Evolutionary conservation across 2,888 invertebrate genomes (phyloP), one percentile per base, ranked within the genome.

Genomic region (Erannis defoliaria): DNA sequence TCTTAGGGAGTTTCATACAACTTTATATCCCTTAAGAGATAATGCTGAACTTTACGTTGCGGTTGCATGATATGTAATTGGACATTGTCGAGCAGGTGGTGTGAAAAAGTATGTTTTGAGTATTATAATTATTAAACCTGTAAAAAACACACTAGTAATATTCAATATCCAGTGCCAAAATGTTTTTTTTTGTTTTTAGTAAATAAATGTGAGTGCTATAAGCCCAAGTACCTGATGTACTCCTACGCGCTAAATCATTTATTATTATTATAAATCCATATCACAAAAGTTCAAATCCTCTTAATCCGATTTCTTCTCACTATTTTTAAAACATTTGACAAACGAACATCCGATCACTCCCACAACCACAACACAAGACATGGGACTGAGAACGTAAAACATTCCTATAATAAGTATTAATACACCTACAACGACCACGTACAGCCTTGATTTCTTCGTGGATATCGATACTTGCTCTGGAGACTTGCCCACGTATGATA

Each of bases 401-500:
- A 83, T 70, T n/a, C 83, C 77, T 63, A 84, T 74, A 10, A 82
- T 68, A 38, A 86, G 65, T 55, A 83, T 68, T 3, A 82, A 66
- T 53, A 83, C 72, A 14, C 82, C 80, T 54, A 83, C 72, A 38
- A 78, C 64, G 10, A 78, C 55, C 46, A 78, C 51, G 53, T 77
- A 80, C 0, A 74, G 54, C 64, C 73, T 82, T 5, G 77, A 70
- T 14, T 66, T 66, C 31, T 65, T 74, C 23, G 72, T 69, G 2
- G 78, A 72, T 50, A 84, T 70, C 10, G 73, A 73, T 14, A 84
- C 71, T 72, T 73, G 69, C 61, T 86, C 81, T 45, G 88, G 83
- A 57, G 74, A 69, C 58, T 80, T 77, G 53, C 80, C 78, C 59
- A 87, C 72, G 66, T 80, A 78, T 0, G 85, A 78, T 29, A 86